These are phyloP conservation scores for Hyperoplus lanceolatus DNA, from an alignment of 2,797 vertebrate species.

Conservation along the genomic window DNA sequence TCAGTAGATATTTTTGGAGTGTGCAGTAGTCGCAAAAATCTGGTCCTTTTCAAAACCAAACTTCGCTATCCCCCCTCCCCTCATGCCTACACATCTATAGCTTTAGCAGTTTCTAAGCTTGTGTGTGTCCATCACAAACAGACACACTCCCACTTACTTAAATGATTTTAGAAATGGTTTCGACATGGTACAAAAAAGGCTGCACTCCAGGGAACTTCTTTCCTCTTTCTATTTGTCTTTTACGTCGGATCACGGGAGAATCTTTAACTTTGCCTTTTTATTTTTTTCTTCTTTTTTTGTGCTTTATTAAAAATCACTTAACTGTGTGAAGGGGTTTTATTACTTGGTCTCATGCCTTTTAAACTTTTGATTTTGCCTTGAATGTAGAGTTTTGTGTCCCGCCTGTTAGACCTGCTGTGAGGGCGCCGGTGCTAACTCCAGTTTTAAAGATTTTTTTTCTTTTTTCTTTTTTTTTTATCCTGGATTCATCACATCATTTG, in stretches of 20 bases:
- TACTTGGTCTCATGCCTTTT: conserved; percentile 81
- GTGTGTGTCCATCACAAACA: conserved; percentile 44
- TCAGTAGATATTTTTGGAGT: conserved; percentile 81
- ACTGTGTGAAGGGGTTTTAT: conserved; percentile 83
- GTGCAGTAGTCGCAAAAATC: conserved; percentile 88
- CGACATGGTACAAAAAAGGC: conserved; percentile 86
- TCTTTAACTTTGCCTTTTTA: conserved; percentile 52
- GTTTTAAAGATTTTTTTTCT: conserved; percentile 68
- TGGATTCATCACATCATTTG: conserved; percentile 86
- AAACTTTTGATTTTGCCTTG: conserved; percentile 78
- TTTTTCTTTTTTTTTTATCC: conserved; percentile 65
- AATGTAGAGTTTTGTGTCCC: conserved; percentile 78
- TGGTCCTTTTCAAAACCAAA: conserved; percentile 83
- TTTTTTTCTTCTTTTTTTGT: conserved; percentile 44
- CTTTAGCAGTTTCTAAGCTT: conserved; percentile 80
- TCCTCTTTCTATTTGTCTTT: conserved; percentile 81
- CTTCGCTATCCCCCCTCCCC: conserved; percentile 84
- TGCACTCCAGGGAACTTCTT: conserved; percentile 89
- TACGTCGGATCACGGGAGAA: conserved; percentile 77
- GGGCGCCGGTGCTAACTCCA: conserved; percentile 80
- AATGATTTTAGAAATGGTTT: conserved; percentile 78
- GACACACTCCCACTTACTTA: conserved; percentile 80
- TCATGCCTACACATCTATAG: conserved; percentile 62
- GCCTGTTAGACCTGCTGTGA: conserved; percentile 69
- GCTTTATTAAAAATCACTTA: conserved; percentile 75